Conservation (phyloP, 2,888 invertebrate species). For the Pandemis heparana region DNA sequence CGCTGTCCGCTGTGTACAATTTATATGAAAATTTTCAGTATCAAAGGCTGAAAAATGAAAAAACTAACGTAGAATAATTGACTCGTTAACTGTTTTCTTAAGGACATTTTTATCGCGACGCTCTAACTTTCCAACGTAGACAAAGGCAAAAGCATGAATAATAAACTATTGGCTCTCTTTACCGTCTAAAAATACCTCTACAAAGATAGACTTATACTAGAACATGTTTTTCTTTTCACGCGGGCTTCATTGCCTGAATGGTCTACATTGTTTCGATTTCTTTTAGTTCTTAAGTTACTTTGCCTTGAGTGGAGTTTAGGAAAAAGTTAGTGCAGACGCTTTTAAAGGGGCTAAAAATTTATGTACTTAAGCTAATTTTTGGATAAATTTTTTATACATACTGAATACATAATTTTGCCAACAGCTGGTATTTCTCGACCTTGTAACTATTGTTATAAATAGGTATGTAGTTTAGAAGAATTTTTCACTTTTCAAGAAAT, state of each 20-base stretch:
- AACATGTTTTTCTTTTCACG: conserved; percentile 16
- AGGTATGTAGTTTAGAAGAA: too few relatives aligned
- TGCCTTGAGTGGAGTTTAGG: neutral
- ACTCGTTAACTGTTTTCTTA: conserved; percentile 19
- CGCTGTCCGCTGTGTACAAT: neutral
- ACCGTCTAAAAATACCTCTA: conserved; percentile 30
- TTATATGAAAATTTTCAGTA: neutral
- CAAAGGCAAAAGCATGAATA: conserved; percentile 38
- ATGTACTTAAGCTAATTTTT: too few relatives aligned
- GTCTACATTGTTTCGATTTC: conserved; percentile 6
- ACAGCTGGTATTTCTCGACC: too few relatives aligned
- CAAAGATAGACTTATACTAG: conserved; percentile 17
- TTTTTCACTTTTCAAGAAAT: too few relatives aligned
- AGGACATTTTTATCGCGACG: neutral
- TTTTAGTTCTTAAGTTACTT: neutral
- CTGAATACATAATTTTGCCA: too few relatives aligned
- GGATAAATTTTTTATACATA: too few relatives aligned
- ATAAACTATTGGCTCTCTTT: conserved; percentile 33
- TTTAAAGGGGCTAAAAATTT: neutral
- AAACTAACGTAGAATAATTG: neutral
- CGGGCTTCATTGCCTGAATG: neutral
- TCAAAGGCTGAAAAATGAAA: neutral
- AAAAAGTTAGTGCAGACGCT: neutral
- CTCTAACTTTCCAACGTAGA: conserved; percentile 18
- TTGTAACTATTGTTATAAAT: too few relatives aligned